Evolutionary conservation across 2,888 invertebrate species (phyloP), one percentile per base, ranked within the genome.

Genomic region (Dione vanillae): DNA sequence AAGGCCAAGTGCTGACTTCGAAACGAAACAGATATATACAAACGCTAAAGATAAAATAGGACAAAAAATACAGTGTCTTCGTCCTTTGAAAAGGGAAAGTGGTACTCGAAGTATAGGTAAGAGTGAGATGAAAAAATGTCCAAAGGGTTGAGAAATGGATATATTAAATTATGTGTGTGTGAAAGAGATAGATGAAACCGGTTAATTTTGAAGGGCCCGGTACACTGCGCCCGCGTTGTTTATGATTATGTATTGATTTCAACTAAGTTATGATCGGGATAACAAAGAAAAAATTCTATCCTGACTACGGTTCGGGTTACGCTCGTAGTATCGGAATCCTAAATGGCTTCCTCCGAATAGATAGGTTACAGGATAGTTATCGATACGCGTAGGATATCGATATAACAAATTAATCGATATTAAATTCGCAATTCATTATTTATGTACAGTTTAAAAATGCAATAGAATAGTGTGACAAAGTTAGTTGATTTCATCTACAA

Each of bases 51-150:
- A 2, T 10, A 1, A 78, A 91, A 35, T 77, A 78, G 73, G 88
- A 89, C 64, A 58, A 47, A 47, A 52, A 43, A 79, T 65, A 75
- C 77, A 80, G 87, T 87, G 90, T 90, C 91, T 92, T 92, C 93
- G 92, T 92, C 91, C 92, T 92, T 92, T 92, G 84, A 92, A 93
- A 92, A 93, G 92, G 93, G 93, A 93, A 93, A 92, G 93, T 93
- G 91, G 88, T 90, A 88, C 85, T 87, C 83, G 81, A 76, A 82
- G 83, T 87, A 83, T 82, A 84, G 86, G 92, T 83, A 88, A 91
- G 92, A 92, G 92, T 92, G 92, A 91, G 92, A 92, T 89, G 87
- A 91, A 91, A 90, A 90, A 91, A 90, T 88, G 82, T 79, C 87
- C 89, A 87, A 88, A 88, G 88, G 90, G 86, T 80, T 82, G 82